Base-by-base conservation (phyloP, 92 coral and sea anemone genomes). In the Ricordea florida region DNA sequence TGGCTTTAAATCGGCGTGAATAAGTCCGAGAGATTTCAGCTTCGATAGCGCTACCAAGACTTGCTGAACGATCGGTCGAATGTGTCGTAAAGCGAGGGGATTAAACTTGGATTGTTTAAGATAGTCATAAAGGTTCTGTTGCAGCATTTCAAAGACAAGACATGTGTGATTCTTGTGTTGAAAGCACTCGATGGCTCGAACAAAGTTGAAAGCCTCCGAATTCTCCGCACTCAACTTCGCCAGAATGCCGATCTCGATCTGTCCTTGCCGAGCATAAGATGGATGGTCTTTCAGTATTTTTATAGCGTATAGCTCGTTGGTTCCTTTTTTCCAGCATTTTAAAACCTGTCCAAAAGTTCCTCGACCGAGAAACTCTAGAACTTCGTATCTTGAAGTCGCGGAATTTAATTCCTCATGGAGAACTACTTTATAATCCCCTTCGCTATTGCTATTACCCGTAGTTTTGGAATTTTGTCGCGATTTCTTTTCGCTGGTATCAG, bases 341-440 rank as follows among this genome's bases (percentile, higher is more conserved):
- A 96, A 76, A 30, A 96, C 99, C 75, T 96, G 99, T 32, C 99
- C 99, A 41, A 96, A 96, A 4, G 99, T 96, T 35, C 99, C 99
- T 15, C 99, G 97, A 36, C 99, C 99, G 9, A 96, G 92, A 64
- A 96, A 96, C 30, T 96, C 99, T 9, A 96, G 77, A 5, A 96
- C 90, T 63, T 96, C 99, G 35, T 96, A 96, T n/a, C 96, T 53
- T 25, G 97, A 92, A 6, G 99, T 89, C 0, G 99, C 96, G 2
- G 99, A 96, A 32, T 87, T 82, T 4, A 96, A 52, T 30, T 89
- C 94, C 73, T 96, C 99, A 53, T 89, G 96, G 28, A 89, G 82
- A 4, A 96, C 99, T 10, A 96, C 88, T 57, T 92, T 96, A 43
- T 96, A 96, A 64, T 96, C 99, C 0, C 99, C 99, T 47, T 96